Percentiles rank a stretch among this genome's conserved stretches.
Conservation (phyloP, 2,113 vertebrate genomes). For the Alectura lathami region DNA sequence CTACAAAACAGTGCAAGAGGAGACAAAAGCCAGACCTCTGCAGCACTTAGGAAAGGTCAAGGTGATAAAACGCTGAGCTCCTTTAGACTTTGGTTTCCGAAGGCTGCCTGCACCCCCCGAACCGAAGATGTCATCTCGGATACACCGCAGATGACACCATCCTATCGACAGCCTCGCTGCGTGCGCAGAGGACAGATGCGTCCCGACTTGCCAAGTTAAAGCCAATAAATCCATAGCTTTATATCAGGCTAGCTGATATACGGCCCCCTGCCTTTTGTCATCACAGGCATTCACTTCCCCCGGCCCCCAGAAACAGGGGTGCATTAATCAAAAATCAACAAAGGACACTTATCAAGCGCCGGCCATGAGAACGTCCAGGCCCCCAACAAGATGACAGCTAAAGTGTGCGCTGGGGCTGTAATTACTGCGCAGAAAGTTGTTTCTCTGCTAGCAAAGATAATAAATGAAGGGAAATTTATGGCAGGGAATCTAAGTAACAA, state of each 20-base stretch:
- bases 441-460: slow-evolving; percentile 86
- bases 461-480: slow-evolving; percentile 89
- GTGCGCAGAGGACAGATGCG: slow-evolving; percentile 78
- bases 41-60: slow-evolving; percentile 60
- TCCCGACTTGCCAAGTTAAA: slow-evolving; percentile 84
- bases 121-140: slow-evolving; percentile 62
- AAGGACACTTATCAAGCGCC: slow-evolving; percentile 84
- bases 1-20: slow-evolving; percentile 18
- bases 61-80: slow-evolving; percentile 48
- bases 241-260: slow-evolving; percentile 80
- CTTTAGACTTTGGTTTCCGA: slow-evolving; percentile 67
- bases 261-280: slow-evolving; percentile 84
- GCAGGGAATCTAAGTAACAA: slow-evolving; percentile 83
- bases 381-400: slow-evolving; percentile 83
- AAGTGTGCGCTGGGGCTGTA: slow-evolving; percentile 82
- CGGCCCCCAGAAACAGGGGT: slow-evolving; percentile 78
- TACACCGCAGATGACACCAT: slow-evolving; percentile 55
- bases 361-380: slow-evolving; percentile 84
- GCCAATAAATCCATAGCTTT: slow-evolving; percentile 86
- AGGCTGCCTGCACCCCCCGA: slow-evolving; percentile 62
- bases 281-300: slow-evolving; percentile 79
- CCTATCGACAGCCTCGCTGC: slow-evolving; percentile 64
- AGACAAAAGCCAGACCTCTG: slow-evolving; percentile 29
- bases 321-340: slow-evolving; percentile 88
- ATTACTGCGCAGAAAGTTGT: slow-evolving; percentile 89